Conservation (phyloP, 2,888 invertebrate species). For the Eilema griseolum region DNA sequence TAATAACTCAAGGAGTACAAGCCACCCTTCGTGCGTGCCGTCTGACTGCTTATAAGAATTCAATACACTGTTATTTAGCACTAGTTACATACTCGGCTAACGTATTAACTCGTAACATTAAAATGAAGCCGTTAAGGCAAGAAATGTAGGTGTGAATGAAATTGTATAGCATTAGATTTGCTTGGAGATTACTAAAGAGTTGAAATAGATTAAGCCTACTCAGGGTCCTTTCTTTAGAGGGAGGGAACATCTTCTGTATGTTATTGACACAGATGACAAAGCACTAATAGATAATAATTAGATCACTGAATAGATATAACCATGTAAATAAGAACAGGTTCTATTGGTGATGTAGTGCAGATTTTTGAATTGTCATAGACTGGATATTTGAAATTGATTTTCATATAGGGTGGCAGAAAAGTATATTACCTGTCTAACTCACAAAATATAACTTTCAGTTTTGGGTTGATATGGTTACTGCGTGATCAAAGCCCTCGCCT, state of each 20-base stretch:
- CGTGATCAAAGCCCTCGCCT: too few relatives aligned
- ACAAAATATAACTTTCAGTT: too few relatives aligned
- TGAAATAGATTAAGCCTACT: background rate
- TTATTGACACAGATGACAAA: background rate
- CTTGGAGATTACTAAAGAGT: background rate
- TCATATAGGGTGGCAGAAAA: background rate
- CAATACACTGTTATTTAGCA: conserved; percentile 66
- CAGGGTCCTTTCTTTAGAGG: background rate
- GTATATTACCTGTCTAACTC: too few relatives aligned
- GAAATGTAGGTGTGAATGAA: conserved; percentile 2
- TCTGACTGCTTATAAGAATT: conserved; percentile 71
- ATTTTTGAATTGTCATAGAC: too few relatives aligned
- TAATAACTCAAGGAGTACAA: conserved; percentile 73
- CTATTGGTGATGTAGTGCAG: background rate
- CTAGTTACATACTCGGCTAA: conserved; percentile 47
- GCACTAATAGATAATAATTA: background rate
- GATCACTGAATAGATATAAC: background rate
- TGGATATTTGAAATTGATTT: too few relatives aligned
- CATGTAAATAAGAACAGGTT: background rate
- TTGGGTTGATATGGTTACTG: too few relatives aligned
- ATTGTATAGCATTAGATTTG: background rate
- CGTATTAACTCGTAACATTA: conserved; percentile 44
- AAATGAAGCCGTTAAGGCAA: conserved; percentile 48
- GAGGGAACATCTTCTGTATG: background rate
- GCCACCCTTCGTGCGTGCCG: conserved; percentile 74